Evolutionary conservation across 2,888 invertebrate species (phyloP), one percentile per base, ranked within the genome.

Genomic region (Hydroisotoma schaefferi): DNA sequence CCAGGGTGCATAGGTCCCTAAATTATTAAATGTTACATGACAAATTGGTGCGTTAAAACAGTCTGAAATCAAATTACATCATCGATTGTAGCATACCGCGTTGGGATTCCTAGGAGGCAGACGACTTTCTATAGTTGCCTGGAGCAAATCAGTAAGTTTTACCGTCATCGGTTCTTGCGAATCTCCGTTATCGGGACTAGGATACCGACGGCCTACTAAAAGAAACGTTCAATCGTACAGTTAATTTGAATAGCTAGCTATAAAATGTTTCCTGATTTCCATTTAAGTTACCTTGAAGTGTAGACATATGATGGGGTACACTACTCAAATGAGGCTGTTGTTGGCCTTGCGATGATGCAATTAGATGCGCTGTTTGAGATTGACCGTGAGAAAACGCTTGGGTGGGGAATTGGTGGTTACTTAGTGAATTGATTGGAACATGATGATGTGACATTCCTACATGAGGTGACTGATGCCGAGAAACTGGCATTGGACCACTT

Each of bases 61-160:
- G 15, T 33, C 15, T 33, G 33, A 33, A n/a, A n/a, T n/a, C n/a
- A n/a, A n/a, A n/a, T n/a, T n/a, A n/a, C n/a, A n/a, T n/a, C n/a
- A n/a, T n/a, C n/a, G n/a, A 18, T 2, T 15, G 27, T 37, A 38
- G 47, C 47, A 20, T 44, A 43, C 12, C 18, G 20, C 2, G 46
- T 40, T 23, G 26, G 62, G 20, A 28, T 53, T 62, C 40, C 55
- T 66, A 15, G 61, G 33, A 26, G 70, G 37, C 77, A 91, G 77
- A 69, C 87, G 86, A 75, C 86, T 84, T 77, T 91, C 91, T 63
- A 92, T 92, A 59, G 91, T 87, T 73, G 88, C 88, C 70, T 86
- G 81, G 76, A 92, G 86, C 58, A 90, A 83, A 76, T 91, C 91
- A 46, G 58, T 60, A 6, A 66, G 63, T 70, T 88, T 85, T 22